A percentile compares a stretch with the other conserved stretches of the same genome.
Conservation (phyloP, 2,797 vertebrate species). For the Tragelaphus oryx region DNA sequence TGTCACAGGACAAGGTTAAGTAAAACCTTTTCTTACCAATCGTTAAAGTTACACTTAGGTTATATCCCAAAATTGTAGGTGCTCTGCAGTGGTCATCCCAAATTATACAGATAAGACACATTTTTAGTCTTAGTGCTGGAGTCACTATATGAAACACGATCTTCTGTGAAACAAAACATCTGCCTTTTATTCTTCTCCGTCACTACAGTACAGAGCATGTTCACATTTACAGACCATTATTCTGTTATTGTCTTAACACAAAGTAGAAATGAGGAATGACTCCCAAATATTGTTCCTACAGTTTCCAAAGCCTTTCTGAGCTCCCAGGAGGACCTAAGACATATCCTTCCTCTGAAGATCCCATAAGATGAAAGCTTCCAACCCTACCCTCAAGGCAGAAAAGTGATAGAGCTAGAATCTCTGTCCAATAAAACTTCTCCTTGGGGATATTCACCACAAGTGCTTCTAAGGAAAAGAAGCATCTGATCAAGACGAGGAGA, state of each 20-base stretch:
- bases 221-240: neutral
- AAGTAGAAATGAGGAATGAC: neutral
- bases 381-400: neutral
- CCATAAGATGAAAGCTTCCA: neutral
- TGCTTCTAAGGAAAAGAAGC: neutral
- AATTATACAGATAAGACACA: conserved; percentile 2
- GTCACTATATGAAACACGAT: neutral
- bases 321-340: neutral
- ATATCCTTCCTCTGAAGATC: neutral
- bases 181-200: neutral
- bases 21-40: neutral
- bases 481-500: neutral
- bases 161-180: neutral
- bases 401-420: neutral
- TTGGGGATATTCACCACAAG: neutral
- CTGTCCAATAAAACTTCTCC: neutral
- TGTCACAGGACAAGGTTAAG: conserved; percentile 1
- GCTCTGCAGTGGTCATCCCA: neutral
- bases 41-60: neutral
- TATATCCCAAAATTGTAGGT: neutral
- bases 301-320: neutral
- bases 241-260: neutral
- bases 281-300: neutral
- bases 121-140: neutral
- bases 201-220: neutral